These are phyloP conservation scores for Hipposideros armiger DNA, from an alignment of 2,113 vertebrate species.

Conservation along the genomic window DNA sequence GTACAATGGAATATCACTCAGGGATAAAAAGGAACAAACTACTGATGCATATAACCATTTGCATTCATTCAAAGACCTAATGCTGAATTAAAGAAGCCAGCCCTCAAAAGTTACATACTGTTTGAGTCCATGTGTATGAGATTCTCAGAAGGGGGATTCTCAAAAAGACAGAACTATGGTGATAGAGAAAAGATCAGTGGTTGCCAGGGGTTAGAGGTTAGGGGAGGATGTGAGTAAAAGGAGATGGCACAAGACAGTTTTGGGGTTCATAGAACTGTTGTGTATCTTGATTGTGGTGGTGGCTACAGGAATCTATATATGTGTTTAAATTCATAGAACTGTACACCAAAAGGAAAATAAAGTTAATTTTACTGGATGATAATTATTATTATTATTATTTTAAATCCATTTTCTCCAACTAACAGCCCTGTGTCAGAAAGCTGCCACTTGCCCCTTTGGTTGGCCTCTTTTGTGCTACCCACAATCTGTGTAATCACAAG, in stretches of 20 bases:
- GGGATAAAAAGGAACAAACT: background rate
- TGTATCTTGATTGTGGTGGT: background rate
- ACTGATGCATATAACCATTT: background rate
- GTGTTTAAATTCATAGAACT: slow-evolving; percentile 31
- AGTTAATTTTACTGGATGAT: background rate
- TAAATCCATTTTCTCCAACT: background rate
- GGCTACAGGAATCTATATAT: background rate
- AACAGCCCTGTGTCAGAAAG: background rate
- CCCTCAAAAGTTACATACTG: background rate
- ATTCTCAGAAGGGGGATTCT: background rate
- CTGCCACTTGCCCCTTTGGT: background rate
- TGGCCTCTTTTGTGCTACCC: background rate
- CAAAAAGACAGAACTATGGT: background rate
- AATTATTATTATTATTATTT: background rate
- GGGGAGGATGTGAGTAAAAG: background rate
- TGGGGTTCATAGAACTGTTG: background rate
- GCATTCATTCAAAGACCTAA: background rate
- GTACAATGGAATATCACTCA: background rate
- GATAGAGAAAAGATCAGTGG: background rate
- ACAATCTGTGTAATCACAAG: background rate
- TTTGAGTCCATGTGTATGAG: background rate
- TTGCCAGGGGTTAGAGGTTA: background rate
- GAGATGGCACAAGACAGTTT: background rate
- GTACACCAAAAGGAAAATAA: background rate
- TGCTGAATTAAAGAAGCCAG: background rate